Percentiles rank a stretch among this genome's conserved stretches.
Evolutionary conservation across 2,113 vertebrate species (phyloP).

Genomic region (Chaetodon trifascialis): DNA sequence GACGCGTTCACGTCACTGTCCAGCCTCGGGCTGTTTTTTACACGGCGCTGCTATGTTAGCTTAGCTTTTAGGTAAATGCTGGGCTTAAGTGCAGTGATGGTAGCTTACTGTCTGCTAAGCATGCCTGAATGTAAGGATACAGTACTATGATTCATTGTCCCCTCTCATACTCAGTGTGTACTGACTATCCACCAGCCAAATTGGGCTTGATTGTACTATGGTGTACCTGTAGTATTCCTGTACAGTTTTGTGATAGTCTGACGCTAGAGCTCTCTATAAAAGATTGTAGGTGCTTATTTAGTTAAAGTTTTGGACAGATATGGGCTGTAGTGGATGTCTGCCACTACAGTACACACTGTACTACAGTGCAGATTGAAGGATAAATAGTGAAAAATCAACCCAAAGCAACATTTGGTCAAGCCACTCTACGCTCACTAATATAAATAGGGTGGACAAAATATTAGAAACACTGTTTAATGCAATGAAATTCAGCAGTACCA

Average conservation of each 20-base stretch:
- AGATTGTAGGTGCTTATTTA: background rate
- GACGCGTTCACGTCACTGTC: background rate
- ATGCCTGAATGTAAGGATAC: conserved; percentile 41
- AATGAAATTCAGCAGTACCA: background rate
- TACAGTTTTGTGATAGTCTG: background rate
- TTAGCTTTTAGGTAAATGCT: conserved; percentile 32
- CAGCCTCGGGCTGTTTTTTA: background rate
- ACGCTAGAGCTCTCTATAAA: background rate
- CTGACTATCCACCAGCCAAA: background rate
- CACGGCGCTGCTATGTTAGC: conserved; percentile 26
- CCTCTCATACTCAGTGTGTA: background rate
- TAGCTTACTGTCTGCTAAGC: conserved; percentile 34
- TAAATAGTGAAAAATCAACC: no score
- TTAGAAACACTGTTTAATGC: background rate
- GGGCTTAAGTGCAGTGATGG: conserved; percentile 29
- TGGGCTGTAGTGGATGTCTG: background rate
- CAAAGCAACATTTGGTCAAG: background rate
- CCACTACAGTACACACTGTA: no score
- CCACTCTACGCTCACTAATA: background rate
- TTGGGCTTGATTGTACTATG: background rate
- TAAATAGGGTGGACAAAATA: background rate
- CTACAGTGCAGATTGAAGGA: no score
- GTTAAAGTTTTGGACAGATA: background rate
- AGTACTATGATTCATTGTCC: conserved; percentile 60
- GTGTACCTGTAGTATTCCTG: background rate